Conservation (phyloP, 2,113 vertebrate species). For the Urocitellus parryii region DNA sequence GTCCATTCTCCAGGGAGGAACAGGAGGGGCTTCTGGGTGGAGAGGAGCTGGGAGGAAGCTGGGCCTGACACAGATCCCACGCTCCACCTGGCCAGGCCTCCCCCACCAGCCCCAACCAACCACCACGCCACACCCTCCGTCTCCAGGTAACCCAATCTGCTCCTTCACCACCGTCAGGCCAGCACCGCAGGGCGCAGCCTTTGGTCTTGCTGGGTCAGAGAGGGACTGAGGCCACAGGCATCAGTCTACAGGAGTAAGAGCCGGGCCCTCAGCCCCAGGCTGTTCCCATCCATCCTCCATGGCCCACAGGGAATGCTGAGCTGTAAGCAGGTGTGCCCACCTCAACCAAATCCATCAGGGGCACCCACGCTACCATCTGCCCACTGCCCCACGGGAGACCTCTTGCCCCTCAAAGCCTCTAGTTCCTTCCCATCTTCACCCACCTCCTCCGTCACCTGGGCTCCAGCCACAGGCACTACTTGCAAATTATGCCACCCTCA, state of each 20-base stretch:
- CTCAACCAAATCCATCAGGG: fast-evolving
- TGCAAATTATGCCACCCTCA: neutral
- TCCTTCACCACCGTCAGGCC: neutral
- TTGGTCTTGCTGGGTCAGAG: neutral
- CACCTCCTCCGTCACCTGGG: neutral
- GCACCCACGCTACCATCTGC: neutral
- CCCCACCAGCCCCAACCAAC: too few relatives aligned
- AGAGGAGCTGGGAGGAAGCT: neutral
- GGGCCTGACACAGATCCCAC: too few relatives aligned
- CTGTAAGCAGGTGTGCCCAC: neutral
- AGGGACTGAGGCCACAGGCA: too few relatives aligned
- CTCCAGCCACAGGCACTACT: neutral
- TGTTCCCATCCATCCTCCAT: neutral
- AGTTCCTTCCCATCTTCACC: neutral
- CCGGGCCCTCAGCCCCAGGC: neutral
- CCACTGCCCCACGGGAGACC: neutral
- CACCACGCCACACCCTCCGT: neutral
- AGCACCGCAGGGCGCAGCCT: neutral
- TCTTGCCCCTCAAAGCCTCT: neutral
- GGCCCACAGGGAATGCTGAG: neutral
- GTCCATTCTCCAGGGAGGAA: neutral
- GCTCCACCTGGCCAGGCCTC: neutral
- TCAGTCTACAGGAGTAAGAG: neutral
- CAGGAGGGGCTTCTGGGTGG: neutral
- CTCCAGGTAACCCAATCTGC: neutral